A percentile compares a stretch with the other conserved stretches of the same genome.
These are phyloP conservation scores for Oplegnathus fasciatus DNA, from an alignment of 2,113 vertebrate species.

Conservation along the genomic window DNA sequence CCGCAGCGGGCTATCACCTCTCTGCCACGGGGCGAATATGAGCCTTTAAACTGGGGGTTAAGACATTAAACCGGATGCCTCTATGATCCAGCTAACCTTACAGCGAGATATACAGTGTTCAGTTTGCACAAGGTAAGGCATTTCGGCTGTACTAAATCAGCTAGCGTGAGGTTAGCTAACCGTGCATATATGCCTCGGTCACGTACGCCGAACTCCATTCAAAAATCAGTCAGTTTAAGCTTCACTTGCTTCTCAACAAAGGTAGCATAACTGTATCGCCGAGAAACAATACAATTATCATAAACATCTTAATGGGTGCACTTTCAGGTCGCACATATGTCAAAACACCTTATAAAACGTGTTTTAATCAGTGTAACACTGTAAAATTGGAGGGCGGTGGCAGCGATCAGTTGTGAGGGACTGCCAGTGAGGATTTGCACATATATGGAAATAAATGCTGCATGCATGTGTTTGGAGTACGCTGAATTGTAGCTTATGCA, in stretches of 20 bases:
- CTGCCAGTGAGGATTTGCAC: background rate
- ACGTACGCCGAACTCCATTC: slow-evolving; percentile 41
- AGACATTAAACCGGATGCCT: slow-evolving; percentile 67
- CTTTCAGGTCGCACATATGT: accelerated
- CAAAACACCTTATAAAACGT: background rate
- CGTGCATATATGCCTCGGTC: slow-evolving; percentile 10
- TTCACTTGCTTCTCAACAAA: background rate
- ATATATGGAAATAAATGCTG: background rate
- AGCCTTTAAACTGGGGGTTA: slow-evolving; percentile 35
- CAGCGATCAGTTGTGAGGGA: background rate
- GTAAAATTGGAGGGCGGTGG: slow-evolving; percentile 18
- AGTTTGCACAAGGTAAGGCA: slow-evolving; percentile 79
- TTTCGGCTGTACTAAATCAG: background rate
- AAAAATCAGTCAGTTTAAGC: slow-evolving; percentile 10
- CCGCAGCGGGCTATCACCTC: background rate
- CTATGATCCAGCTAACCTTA: slow-evolving; percentile 78
- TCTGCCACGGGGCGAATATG: slow-evolving; percentile 4
- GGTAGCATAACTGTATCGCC: accelerated
- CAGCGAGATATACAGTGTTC: slow-evolving; percentile 62
- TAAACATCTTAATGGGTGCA: accelerated
- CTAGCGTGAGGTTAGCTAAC: slow-evolving; percentile 56
- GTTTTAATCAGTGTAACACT: background rate
- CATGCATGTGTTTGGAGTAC: accelerated
- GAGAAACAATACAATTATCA: accelerated
- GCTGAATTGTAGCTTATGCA: background rate